Evolutionary conservation across 2,888 invertebrate species (phyloP), one percentile per base, ranked within the genome.

Genomic region (Selenia dentaria): DNA sequence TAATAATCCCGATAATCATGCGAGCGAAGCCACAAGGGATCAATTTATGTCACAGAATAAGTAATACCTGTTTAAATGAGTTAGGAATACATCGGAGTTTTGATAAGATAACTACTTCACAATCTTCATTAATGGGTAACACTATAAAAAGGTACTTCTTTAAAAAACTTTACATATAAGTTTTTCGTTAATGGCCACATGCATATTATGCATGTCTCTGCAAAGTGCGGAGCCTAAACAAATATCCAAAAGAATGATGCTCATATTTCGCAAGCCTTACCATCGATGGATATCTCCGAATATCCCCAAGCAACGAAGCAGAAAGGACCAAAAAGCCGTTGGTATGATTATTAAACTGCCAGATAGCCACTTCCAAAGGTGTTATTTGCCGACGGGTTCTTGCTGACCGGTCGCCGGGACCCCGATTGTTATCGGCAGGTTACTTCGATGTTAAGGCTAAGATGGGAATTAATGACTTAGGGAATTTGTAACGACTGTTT

Each of bases 391-490:
- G 49, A 39, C 40, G 55, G 48, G 48, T 36, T 28, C 45, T 47
- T 47, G 50, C 38, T 50, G 57, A 33, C 49, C 54, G 54, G 40
- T 8, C 44, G 41, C 24, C 27, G 44, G n/a, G 12, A 24, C 33
- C 31, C 33, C 27, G 58, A 53, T 56, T 36, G 25, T 52, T 57
- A 59, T 59, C 54, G 6, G 8, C 20, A 16, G 35, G 42, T 37
- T 37, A 14, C 48, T 45, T 36, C 22, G 43, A 49, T 27, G 40
- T 40, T 31, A 42, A 40, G 32, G 46, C 20, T 35, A 31, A 18
- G 35, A 11, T 32, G 31, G 47, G 58, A 64, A 61, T 68, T 64
- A 65, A 69, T 64, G 63, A 59, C 55, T 65, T 58, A 51, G 53
- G 56, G 57, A 56, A 64, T 59, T 57, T 43, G 38, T 55, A 56